Evolutionary conservation across 2,113 vertebrate species (phyloP), one percentile per base, ranked within the genome.

Genomic region (Corapipo altera): DNA sequence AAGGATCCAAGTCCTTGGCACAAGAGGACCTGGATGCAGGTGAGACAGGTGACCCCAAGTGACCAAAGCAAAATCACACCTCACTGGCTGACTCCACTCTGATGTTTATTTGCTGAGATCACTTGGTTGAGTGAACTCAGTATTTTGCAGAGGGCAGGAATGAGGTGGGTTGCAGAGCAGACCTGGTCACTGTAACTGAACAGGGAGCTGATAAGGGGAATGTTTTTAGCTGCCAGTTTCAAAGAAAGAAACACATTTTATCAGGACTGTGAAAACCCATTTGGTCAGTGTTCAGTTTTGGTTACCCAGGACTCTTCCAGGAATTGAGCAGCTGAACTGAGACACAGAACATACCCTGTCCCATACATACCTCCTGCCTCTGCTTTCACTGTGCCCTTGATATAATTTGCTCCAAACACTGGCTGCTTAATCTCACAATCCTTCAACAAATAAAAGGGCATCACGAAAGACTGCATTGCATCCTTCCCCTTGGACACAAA

Each of bases 391-490:
- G 93, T 98, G 5, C 99, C 99, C 94, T 99, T 99, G 96, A 99
- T 98, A 81, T 99, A 99, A 97, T 99, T 99, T 54, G 99, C 99
- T 51, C 99, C 99, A 35, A 99, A 98, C 43, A 99, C 99, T 5
- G 99, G 99, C 84, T 99, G 99, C 90, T 99, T 99, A 93, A 99
- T 98, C 97, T 99, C 99, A 87, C 99, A 99, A 85, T 98, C 98
- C 96, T 99, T 99, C 98, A 99, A 98, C 92, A 99, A 98, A 91
- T 99, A 99, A 92, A 99, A 99, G 5, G 99, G 99, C 99, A 99
- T 99, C 98, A 99, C 98, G 44, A 99, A 99, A 15, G 99, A 99
- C 97, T 98, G 98, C 98, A 99, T 98, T 11, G 98, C 93, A 57
- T 99, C 99, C 66, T 97, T 98, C 15, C 98, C 99, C 98, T 99